These are phyloP conservation scores for Pseudomyrmex sp. DNA, from an alignment of 1,140 invertebrate genomes.

Conservation along the genomic window DNA sequence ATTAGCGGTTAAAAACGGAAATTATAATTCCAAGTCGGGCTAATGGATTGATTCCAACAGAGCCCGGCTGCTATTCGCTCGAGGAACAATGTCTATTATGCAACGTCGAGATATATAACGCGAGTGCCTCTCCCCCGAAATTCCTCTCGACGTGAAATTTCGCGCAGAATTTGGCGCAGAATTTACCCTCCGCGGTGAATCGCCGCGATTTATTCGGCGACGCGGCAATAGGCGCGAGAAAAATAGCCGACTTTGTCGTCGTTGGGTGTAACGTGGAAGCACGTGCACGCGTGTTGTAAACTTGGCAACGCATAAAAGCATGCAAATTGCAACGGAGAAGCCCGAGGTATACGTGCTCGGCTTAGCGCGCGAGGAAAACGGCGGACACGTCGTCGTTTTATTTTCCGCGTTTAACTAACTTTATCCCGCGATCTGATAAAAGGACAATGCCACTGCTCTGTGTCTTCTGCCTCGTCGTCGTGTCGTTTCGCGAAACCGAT, in stretches of 20 bases:
- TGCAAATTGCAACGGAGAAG: constrained; percentile 62
- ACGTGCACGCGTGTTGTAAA: constrained; percentile 65
- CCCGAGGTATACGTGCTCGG: constrained; percentile 50
- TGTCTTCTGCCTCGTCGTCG: not conserved
- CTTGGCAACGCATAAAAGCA: constrained; percentile 66
- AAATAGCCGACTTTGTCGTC: constrained; percentile 51
- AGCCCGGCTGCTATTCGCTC: not conserved
- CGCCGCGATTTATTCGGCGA: not conserved
- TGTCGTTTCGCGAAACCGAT: not conserved
- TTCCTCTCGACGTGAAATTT: not conserved
- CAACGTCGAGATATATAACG: not conserved
- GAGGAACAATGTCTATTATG: not conserved
- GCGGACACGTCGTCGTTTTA: constrained; percentile 27
- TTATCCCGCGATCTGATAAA: constrained; percentile 43
- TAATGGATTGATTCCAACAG: constrained; percentile 19
- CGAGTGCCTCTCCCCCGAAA: not conserved
- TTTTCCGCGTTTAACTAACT: constrained; percentile 58
- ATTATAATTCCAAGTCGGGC: constrained; percentile 1
- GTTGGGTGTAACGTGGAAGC: constrained; percentile 8
- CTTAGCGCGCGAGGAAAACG: constrained; percentile 7
- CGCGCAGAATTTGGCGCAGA: not conserved
- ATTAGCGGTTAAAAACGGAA: constrained; percentile 10
- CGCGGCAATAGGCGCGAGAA: not conserved
- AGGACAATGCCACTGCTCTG: too few species aligned
- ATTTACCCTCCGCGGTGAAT: not conserved